These are phyloP conservation scores for Bellardia bayeri DNA, from an alignment of 2,888 invertebrate species.

Conservation along the genomic window DNA sequence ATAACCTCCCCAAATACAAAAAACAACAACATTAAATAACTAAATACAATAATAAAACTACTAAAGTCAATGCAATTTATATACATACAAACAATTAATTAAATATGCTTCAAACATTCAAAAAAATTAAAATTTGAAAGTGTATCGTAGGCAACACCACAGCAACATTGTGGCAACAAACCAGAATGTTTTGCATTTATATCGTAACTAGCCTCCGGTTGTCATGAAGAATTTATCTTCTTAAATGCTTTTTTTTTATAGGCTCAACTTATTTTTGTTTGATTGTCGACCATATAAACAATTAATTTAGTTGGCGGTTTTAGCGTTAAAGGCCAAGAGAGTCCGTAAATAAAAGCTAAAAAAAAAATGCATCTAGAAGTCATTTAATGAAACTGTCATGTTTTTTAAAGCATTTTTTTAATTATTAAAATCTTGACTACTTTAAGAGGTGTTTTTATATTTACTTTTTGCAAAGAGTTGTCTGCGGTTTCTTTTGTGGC, in stretches of 20 bases:
- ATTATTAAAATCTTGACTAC: not conserved
- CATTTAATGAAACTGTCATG: constrained; percentile 39
- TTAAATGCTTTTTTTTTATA: not conserved
- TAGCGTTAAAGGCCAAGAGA: constrained; percentile 47
- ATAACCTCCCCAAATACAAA: not conserved
- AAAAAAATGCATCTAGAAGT: constrained; percentile 6
- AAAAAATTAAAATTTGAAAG: not conserved
- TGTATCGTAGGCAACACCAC: too few relatives aligned
- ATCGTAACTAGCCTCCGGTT: too few relatives aligned
- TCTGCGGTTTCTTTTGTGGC: not conserved
- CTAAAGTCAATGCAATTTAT: not conserved
- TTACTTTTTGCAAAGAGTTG: not conserved
- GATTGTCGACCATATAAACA: not conserved
- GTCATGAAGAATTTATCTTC: not conserved
- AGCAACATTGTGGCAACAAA: too few relatives aligned
- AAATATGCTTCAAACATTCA: not conserved
- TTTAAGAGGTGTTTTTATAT: too few relatives aligned
- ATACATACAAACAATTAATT: too few relatives aligned
- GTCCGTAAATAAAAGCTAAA: not conserved
- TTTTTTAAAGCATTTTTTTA: not conserved
- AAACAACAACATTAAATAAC: not conserved
- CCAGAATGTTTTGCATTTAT: too few relatives aligned
- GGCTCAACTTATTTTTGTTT: not conserved
- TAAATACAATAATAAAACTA: not conserved
- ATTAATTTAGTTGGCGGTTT: constrained; percentile 45